phyloP scores from a whole-genome alignment of 2,888 invertebrate species.

The Pterostichus niger region DNA sequence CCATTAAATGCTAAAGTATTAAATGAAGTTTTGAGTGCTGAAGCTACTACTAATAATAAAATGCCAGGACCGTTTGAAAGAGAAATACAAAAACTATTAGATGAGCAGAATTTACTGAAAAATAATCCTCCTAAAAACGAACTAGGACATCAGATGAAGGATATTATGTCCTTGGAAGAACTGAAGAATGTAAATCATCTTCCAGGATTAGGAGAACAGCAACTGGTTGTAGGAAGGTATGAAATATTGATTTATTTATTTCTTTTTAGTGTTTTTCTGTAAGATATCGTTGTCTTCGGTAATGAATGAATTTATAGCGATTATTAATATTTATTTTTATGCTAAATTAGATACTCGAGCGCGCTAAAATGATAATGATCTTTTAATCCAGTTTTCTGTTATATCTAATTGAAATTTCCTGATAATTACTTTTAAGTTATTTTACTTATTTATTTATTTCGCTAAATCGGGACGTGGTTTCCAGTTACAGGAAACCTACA shows the following conservation, averaged over 20 bases:
- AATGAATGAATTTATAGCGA: no score
- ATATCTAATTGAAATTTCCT: no score
- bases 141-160: conserved; percentile 81
- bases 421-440: no score
- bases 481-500: no score
- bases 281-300: no score
- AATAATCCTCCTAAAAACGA: conserved; percentile 82
- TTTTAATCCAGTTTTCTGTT: no score
- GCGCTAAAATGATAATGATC: no score
- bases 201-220: conserved; percentile 69
- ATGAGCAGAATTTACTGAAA: conserved; percentile 84
- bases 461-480: no score
- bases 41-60: conserved; percentile 68
- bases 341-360: no score
- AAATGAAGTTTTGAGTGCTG: conserved; percentile 42
- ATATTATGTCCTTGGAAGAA: conserved; percentile 79
- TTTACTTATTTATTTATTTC: no score
- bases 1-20: conserved; percentile 49
- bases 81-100: conserved; percentile 88
- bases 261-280: no score
- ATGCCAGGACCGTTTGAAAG: conserved; percentile 86
- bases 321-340: no score
- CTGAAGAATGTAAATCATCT: conserved; percentile 72
- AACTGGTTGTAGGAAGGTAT: conserved; percentile 71
- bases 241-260: not conserved